Evolutionary conservation across 2,888 invertebrate species (phyloP).

Genomic region (Sicus ferrugineus): DNA sequence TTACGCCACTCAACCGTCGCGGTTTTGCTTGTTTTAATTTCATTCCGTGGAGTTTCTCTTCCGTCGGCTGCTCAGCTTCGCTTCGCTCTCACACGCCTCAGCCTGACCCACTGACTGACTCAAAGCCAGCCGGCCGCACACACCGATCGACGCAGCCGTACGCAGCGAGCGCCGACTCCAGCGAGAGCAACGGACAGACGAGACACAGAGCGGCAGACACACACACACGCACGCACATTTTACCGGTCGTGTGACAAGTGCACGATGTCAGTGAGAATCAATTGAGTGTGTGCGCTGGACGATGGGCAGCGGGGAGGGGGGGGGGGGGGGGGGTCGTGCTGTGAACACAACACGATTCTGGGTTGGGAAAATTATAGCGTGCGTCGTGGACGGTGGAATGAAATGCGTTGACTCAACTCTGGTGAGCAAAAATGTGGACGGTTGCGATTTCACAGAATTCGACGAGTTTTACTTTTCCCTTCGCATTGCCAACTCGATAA

Average conservation of each 20-base stretch:
- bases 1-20: not conserved
- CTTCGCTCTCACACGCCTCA: not conserved
- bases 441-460: no score
- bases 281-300: not conserved
- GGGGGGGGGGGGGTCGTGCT: no score
- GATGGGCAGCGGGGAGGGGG: not conserved
- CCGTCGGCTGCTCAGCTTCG: not conserved
- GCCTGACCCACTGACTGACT: conserved; percentile 17
- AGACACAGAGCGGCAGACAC: not conserved
- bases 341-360: no score
- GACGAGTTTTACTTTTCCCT: no score
- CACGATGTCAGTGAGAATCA: conserved; percentile 2
- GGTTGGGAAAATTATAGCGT: no score
- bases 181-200: not conserved
- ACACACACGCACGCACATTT: not conserved
- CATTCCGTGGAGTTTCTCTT: not conserved
- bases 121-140: conserved; percentile 3
- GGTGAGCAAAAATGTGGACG: no score
- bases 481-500: no score
- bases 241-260: conserved; percentile 15
- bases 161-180: not conserved
- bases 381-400: no score
- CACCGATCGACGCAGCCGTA: conserved; percentile 2
- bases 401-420: no score
- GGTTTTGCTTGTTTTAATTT: conserved; percentile 1